Evolutionary conservation across 2,888 invertebrate genomes (phyloP), one percentile per base, ranked within the genome.

Genomic region (Amblyteles armatorius): DNA sequence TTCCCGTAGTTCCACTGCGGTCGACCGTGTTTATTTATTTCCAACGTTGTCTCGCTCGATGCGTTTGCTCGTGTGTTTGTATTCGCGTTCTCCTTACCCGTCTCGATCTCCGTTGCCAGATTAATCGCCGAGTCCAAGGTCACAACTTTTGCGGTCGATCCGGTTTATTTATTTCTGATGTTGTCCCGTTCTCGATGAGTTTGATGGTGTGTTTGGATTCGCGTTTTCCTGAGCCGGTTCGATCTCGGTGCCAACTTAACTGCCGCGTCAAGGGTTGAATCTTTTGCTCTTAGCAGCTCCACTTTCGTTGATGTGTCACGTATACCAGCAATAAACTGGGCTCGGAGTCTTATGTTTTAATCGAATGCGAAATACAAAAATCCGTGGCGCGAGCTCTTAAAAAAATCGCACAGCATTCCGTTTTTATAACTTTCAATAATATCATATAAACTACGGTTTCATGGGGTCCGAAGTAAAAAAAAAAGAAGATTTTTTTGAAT

Each of bases 21-120:
- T 52, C 69, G 29, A 71, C 52, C 69, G 50, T 50, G 69, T 71
- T 29, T 71, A 9, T 71, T 71, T 71, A 71, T 52, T 11, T 52
- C 69, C 33, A 22, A 33, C 26, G 26, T n/a, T 19, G 11, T 2
- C 33, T 71, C 52, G 33, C 44, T 33, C 69, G n/a, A 50, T 71
- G n/a, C 1, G 16, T 71, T 33, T 33, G 68, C 5, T 11, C 2
- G 22, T 48, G 69, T 16, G 52, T n/a, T 29, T 16, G 33, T 0
- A 16, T 71, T 50, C n/a, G 69, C 52, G 33, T 71, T 71, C 33
- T 6, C 33, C 52, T 71, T 33, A 33, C 36, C 52, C 33, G 52
- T 52, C 29, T 52, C 52, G 7, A 52, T 52, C 33, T 52, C 69
- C 52, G 33, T 52, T 13, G 69, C 69, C 33, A 71, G 33, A n/a